Evolutionary conservation across 2,888 invertebrate genomes (phyloP), one percentile per base, ranked within the genome.

Genomic region (Didymodactylos carnosus): DNA sequence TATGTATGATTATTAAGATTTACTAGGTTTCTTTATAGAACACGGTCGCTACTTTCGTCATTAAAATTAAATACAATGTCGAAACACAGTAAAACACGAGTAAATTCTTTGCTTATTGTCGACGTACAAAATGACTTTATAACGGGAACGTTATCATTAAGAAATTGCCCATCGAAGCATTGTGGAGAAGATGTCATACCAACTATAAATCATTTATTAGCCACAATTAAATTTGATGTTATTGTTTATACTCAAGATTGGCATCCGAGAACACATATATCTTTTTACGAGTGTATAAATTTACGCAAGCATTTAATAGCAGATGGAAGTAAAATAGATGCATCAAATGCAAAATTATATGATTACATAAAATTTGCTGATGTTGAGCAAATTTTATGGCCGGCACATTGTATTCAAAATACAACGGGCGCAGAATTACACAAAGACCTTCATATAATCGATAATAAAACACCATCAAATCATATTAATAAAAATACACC

Each of bases 41-140:
- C n/a, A n/a, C n/a, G n/a, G n/a, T n/a, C n/a, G n/a, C n/a, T n/a
- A n/a, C n/a, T n/a, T n/a, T n/a, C n/a, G n/a, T n/a, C n/a, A n/a
- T n/a, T n/a, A n/a, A n/a, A n/a, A n/a, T n/a, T n/a, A n/a, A n/a
- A n/a, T n/a, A 43, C 43, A 43, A 43, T 43, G 16, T 43, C 16
- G 13, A 13, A 43, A 43, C 13, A 43, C 13, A 43, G 13, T 13
- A 13, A 43, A 43, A 43, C 43, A 35, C 4, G 6, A 35, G 35
- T 62, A 0, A 71, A 27, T 72, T 92, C 89, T 41, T 89, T 94
- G 81, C 86, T 94, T 77, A 88, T 94, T 77, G 91, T 94, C 77
- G 94, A 94, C 83, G 92, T 94, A 41, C 94, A 94, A 85, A 94
- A 94, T 83, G 94, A 94, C 85, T 94, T 94, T 85, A 92, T 94